Conservation (phyloP, 1,140 invertebrate species). For the Mamestra configurata region DNA sequence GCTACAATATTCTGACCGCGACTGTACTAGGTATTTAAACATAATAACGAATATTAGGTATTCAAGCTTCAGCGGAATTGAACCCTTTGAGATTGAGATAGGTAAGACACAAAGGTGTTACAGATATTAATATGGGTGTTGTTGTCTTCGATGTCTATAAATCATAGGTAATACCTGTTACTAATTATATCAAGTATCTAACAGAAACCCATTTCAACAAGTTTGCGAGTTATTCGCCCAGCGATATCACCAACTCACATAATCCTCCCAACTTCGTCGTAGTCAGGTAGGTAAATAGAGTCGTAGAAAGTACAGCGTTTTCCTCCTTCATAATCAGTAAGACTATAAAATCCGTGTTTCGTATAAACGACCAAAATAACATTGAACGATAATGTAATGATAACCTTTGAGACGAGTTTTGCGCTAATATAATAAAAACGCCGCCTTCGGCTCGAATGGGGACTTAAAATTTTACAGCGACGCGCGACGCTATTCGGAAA, state of each 20-base stretch:
- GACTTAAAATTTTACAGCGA: constrained; percentile 19
- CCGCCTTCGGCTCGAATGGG: background rate
- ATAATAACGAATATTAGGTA: no score
- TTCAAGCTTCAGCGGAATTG: no score
- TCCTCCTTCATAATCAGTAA: background rate
- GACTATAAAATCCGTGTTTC: constrained; percentile 3
- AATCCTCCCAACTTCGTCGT: background rate
- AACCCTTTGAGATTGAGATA: no score
- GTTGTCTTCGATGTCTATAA: background rate
- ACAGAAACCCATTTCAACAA: background rate
- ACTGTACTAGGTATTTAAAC: no score
- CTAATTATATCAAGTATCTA: background rate
- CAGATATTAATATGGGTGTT: background rate
- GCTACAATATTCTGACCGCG: no score
- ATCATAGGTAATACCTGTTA: background rate
- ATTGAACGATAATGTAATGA: constrained; percentile 14
- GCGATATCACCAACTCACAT: background rate
- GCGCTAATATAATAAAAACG: constrained; percentile 3
- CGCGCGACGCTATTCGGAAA: background rate
- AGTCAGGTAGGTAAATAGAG: background rate
- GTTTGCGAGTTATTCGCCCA: background rate
- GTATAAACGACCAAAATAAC: constrained; percentile 8
- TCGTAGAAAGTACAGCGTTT: background rate
- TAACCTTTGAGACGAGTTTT: background rate
- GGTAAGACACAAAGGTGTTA: no score